Percentiles rank a stretch among this genome's conserved stretches.
phyloP scores from a whole-genome alignment of 2,888 invertebrate genomes.

The Capitulum mitella region DNA sequence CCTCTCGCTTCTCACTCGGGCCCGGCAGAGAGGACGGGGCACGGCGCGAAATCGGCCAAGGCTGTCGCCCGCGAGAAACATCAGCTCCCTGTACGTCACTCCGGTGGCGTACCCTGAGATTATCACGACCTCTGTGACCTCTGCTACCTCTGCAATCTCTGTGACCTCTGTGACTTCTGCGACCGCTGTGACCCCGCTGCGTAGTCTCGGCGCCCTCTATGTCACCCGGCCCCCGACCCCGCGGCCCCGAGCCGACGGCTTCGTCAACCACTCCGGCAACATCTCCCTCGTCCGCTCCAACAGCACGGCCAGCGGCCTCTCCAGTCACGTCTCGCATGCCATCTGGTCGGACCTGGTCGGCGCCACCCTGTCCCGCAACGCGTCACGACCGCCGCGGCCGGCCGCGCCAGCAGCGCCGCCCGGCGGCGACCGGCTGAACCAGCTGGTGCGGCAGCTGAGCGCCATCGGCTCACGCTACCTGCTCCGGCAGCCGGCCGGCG shows the following conservation, averaged over 20 bases:
- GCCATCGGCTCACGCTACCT: background rate
- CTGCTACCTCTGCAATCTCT: no score
- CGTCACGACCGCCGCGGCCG: background rate
- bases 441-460: background rate
- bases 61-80: background rate
- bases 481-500: background rate
- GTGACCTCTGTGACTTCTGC: no score
- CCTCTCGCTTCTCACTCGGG: no score
- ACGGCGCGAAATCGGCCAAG: background rate
- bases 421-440: background rate
- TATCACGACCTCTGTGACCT: no score
- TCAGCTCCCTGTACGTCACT: background rate
- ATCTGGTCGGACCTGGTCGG: slow-evolving; percentile 13
- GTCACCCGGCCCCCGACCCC: background rate
- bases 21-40: background rate
- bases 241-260: background rate
- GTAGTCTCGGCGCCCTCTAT: background rate
- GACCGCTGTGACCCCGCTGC: background rate
- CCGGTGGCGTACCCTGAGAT: no score
- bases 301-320: background rate
- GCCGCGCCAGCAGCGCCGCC: background rate
- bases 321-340: background rate
- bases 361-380: background rate
- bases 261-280: background rate
- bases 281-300: background rate